phyloP scores from a whole-genome alignment of 2,888 invertebrate species.

The Caenorhabditis drosophilae region DNA sequence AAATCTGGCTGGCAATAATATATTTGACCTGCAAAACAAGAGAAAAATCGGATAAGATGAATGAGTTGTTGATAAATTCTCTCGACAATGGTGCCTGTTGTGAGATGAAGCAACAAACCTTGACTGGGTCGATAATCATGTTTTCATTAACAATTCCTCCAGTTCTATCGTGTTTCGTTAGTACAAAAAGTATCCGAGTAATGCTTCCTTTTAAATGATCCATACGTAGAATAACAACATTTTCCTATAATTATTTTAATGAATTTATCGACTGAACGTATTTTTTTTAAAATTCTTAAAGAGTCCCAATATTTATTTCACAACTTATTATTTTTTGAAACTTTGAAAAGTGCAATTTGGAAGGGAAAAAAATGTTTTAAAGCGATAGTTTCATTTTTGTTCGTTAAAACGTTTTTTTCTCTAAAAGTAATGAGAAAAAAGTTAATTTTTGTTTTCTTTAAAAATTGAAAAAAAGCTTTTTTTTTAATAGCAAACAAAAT shows the following conservation, averaged over 20 bases:
- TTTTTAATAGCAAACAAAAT: not conserved
- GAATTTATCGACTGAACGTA: too few relatives aligned
- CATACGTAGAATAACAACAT: conserved; percentile 62
- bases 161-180: conserved; percentile 43
- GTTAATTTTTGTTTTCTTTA: not conserved
- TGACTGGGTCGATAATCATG: conserved; percentile 48
- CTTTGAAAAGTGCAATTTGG: not conserved
- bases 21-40: conserved; percentile 58
- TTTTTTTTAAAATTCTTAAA: too few relatives aligned
- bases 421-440: conserved; percentile 11
- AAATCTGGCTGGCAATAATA: conserved; percentile 51
- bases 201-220: conserved; percentile 47
- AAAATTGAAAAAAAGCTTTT: conserved; percentile 3
- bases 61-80: too few relatives aligned
- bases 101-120: too few relatives aligned
- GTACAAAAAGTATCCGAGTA: conserved; percentile 59
- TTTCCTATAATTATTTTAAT: too few relatives aligned
- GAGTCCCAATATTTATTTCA: too few relatives aligned
- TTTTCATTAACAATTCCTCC: conserved; percentile 26
- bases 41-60: too few relatives aligned
- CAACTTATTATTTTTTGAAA: too few relatives aligned
- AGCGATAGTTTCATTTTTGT: too few relatives aligned
- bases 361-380: not conserved
- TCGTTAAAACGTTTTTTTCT: too few relatives aligned
- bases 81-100: too few relatives aligned